Base-by-base conservation (phyloP, 2,113 vertebrate species). In the Cynocephalus volans region DNA sequence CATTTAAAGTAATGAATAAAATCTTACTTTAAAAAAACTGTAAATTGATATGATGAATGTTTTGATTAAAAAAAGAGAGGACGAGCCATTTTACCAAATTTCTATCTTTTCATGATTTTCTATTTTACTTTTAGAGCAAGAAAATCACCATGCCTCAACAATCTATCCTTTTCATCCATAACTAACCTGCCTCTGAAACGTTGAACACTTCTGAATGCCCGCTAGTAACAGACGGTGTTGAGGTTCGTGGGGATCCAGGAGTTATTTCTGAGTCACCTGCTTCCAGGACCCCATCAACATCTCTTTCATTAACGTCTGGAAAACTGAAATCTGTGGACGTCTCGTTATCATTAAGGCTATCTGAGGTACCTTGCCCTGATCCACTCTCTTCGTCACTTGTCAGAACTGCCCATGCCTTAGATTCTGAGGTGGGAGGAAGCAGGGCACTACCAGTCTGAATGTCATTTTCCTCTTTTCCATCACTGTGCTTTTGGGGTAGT, bases 241-340 rank as follows among this genome's bases (percentile, higher is more conserved):
- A 98, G 98, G 99, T 97, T 85, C 96, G 97, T 96, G 98, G 98
- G 88, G 98, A 98, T 98, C 98, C 98, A 89, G 98, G 95, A 95
- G 97, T 98, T 97, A 98, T 97, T 96, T 98, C 98, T 98, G 98
- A 98, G 98, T 99, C 99, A 99, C 99, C 99, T 99, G 98, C 98
- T 97, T 99, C 99, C 97, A 98, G 98, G 97, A 99, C 97, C 98
- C 98, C 98, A 97, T 99, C 98, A 97, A 98, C 97, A 96, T 99
- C 99, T 98, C 96, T 99, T 96, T 99, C 99, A 84, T 98, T 99
- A 96, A 98, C 98, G 88, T 99, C 99, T 95, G 99, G 98, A 98
- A 99, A 99, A 99, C 99, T 99, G 99, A 99, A 99, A 99, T 99
- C 99, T 97, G 99, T 99, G 93, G 99, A 99, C 3, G 99, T 99